phyloP scores from a whole-genome alignment of 2,113 vertebrate genomes.

The Austrofundulus limnaeus region DNA sequence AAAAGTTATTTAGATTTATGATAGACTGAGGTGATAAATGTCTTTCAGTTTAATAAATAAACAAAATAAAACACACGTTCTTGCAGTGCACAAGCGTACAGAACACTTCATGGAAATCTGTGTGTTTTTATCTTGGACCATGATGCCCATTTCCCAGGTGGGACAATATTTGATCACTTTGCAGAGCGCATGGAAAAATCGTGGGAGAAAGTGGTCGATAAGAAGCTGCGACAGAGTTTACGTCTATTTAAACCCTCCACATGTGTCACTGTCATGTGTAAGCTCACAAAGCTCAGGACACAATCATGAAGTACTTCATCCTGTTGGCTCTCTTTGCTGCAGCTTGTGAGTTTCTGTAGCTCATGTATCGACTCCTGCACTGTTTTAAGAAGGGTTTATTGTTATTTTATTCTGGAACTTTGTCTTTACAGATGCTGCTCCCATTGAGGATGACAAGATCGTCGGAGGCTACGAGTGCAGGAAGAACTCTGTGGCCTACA shows the following conservation, averaged over 20 bases:
- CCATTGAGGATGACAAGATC: slow-evolving; percentile 82
- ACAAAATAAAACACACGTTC: too few relatives aligned
- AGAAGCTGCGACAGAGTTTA: slow-evolving; percentile 4
- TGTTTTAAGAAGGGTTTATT: background rate
- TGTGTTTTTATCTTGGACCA: slow-evolving; percentile 27
- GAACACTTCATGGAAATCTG: background rate
- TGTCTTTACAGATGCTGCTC: slow-evolving; percentile 67
- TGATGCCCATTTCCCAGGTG: slow-evolving; percentile 63
- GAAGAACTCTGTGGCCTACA: slow-evolving; percentile 74
- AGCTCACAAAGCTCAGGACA: background rate
- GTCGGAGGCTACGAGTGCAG: slow-evolving; percentile 84
- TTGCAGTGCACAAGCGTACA: too few relatives aligned
- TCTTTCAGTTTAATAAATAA: too few relatives aligned
- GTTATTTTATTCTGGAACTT: background rate
- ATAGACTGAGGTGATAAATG: too few relatives aligned
- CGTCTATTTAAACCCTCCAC: slow-evolving; percentile 26
- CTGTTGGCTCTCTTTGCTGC: slow-evolving; percentile 72
- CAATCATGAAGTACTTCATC: slow-evolving; percentile 73
- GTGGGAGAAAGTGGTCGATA: slow-evolving; percentile 28
- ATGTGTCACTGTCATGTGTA: slow-evolving; percentile 1
- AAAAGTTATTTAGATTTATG: too few relatives aligned
- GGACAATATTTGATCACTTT: slow-evolving; percentile 48
- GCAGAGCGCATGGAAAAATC: slow-evolving; percentile 31
- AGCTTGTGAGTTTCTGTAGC: slow-evolving; percentile 58
- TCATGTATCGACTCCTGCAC: background rate